These are phyloP conservation scores for Planiliza haematocheilus DNA, from an alignment of 2,113 vertebrate species.

Conservation along the genomic window DNA sequence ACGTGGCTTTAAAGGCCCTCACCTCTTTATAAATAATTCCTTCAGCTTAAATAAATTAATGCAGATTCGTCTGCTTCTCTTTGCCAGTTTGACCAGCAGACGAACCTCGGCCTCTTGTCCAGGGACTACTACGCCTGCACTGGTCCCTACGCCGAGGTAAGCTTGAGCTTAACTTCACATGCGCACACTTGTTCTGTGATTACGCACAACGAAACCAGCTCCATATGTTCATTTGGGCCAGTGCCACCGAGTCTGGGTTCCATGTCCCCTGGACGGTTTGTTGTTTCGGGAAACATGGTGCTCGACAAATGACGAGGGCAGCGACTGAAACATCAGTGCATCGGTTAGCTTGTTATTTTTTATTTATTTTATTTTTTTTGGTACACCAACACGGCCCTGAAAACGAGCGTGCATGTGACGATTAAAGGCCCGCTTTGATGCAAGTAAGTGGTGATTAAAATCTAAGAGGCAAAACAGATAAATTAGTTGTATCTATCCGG, in stretches of 20 bases:
- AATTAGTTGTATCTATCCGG: slow-evolving; percentile 26
- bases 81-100: slow-evolving; percentile 91
- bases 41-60: not conserved
- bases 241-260: slow-evolving; percentile 25
- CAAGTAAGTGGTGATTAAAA: slow-evolving; percentile 39
- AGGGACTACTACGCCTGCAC: slow-evolving; percentile 92
- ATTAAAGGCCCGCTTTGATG: slow-evolving; percentile 8
- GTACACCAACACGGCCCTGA: not conserved
- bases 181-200: slow-evolving; percentile 8
- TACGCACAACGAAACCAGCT: slow-evolving; percentile 8
- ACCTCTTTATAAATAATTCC: not conserved
- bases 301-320: slow-evolving; percentile 16
- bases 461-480: slow-evolving; percentile 19
- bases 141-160: slow-evolving; percentile 90
- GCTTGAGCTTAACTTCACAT: slow-evolving; percentile 7
- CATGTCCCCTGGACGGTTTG: slow-evolving; percentile 18
- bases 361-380: slow-evolving; percentile 6
- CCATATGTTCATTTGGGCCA: slow-evolving; percentile 34
- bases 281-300: not conserved
- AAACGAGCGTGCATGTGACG: not conserved
- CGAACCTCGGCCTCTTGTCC: slow-evolving; percentile 90
- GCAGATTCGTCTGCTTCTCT: slow-evolving; percentile 25
- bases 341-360: not conserved
- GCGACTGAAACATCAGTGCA: slow-evolving; percentile 25
- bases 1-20: slow-evolving; percentile 64